Evolutionary conservation across 2,888 invertebrate species (phyloP), one percentile per base, ranked within the genome.

Genomic region (Conops quadrifasciatus): DNA sequence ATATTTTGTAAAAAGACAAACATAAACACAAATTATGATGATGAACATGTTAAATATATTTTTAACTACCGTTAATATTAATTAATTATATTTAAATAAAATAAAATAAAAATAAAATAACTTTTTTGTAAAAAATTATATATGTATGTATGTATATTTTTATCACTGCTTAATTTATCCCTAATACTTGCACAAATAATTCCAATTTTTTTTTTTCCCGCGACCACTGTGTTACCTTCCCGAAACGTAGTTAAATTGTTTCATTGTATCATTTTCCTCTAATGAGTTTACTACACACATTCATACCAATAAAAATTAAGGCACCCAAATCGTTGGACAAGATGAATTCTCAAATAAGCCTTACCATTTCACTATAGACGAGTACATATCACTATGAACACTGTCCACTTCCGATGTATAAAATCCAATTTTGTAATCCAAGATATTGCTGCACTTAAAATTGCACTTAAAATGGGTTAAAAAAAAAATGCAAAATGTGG

Each of bases 61-160:
- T 73, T 74, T 73, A 70, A 80, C 79, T 80, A 78, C 79, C 78
- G 76, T 78, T 79, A 78, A 78, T 78, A 76, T 77, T 80, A 77
- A 80, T 77, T 76, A 77, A 77, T 77, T 79, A 79, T 78, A 75
- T 62, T 77, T 78, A 78, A 79, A 80, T 78, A 77, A 77, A 79
- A 70, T 65, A n/a, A 53, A 16, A 49, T 53, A 72, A 16, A 60
- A 75, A 78, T 75, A 79, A 77, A 79, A 77, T 72, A 74, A 75
- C 24, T 70, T 76, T 77, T 77, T 75, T 76, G 73, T 71, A 72
- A 74, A 73, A 71, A 64, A 45, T 60, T 49, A 71, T 56, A 63
- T 24, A 51, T 60, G 26, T 28, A 69, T 59, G 16, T 56, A 58
- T 26, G 45, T 65, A 51, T 19, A 43, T 51, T 66, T 36, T 36